phyloP scores from a whole-genome alignment of 2,113 vertebrate species.

The Marmota monax region DNA sequence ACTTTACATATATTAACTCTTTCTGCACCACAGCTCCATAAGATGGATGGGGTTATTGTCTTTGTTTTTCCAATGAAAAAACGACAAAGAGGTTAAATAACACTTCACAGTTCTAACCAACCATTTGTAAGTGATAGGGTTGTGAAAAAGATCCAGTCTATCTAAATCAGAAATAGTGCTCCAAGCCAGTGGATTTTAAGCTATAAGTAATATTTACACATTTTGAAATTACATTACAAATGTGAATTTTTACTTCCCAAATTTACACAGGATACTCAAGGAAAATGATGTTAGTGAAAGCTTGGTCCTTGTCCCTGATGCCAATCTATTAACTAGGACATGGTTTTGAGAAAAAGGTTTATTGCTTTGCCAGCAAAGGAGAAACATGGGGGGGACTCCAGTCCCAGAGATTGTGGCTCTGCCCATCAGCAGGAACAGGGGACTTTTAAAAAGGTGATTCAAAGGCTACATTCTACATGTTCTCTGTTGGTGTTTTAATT shows the following conservation, averaged over 20 bases:
- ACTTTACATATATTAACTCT: background rate
- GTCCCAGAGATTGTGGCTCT: no score
- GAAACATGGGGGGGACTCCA: no score
- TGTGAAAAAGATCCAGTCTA: background rate
- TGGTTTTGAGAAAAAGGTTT: no score
- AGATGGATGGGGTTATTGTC: background rate
- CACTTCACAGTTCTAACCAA: background rate
- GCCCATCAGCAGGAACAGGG: no score
- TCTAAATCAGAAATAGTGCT: background rate
- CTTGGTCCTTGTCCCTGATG: no score
- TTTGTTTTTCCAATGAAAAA: background rate
- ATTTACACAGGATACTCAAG: background rate
- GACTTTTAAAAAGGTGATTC: no score
- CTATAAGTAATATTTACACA: background rate
- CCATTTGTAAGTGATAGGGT: background rate
- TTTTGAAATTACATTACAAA: conserved; percentile 17
- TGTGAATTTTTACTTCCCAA: background rate
- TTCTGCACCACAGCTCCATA: background rate
- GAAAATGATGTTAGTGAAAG: background rate
- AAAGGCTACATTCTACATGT: no score
- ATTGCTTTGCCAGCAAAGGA: no score
- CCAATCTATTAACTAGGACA: no score
- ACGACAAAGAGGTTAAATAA: background rate
- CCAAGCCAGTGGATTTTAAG: background rate
- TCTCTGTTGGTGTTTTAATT: no score